A percentile compares a stretch with the other conserved stretches of the same genome.
Conservation (phyloP, 30 jellyfish, hydroid and myxozoan genomes). For the Nemopilema nomurai region DNA sequence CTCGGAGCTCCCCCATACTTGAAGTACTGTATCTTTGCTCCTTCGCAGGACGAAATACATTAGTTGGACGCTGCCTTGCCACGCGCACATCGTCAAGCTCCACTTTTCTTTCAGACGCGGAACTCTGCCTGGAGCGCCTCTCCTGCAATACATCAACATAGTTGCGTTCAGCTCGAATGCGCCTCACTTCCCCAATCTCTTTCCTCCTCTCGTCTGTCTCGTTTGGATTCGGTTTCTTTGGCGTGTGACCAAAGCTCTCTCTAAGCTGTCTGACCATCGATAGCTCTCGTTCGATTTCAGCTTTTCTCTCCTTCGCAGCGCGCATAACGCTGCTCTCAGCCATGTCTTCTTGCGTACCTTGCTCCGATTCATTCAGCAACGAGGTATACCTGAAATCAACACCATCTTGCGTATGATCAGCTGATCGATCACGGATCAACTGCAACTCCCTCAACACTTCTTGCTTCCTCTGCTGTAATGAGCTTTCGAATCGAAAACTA, state of each 20-base stretch:
- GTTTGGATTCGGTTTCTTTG: not conserved
- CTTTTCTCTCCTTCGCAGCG: not conserved
- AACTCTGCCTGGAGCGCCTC: slow-evolving; percentile 3
- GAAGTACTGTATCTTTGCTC: not conserved
- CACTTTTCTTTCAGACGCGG: slow-evolving; percentile 1
- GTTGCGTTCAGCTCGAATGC: not conserved
- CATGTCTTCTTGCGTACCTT: not conserved
- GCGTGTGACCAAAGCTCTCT: slow-evolving; percentile 3
- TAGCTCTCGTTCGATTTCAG: slow-evolving; percentile 5
- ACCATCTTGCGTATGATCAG: not conserved
- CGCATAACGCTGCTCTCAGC: not conserved
- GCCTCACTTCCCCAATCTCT: slow-evolving; percentile 6
- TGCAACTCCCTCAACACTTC: not conserved
- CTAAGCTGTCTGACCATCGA: slow-evolving; percentile 14
- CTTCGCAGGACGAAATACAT: not conserved
- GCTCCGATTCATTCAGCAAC: not conserved
- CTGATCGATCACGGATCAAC: not conserved
- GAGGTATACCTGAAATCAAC: not conserved
- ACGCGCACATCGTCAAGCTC: slow-evolving; percentile 3
- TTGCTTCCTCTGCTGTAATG: not conserved
- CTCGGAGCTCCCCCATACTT: slow-evolving; percentile 4
- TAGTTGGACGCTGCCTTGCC: not conserved
- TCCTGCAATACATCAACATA: slow-evolving; percentile 7
- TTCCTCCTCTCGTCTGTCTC: not conserved
- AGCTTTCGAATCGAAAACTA: not conserved